These are phyloP conservation scores for Bolborhynchus lineola DNA, from an alignment of 2,113 vertebrate species.

Conservation along the genomic window DNA sequence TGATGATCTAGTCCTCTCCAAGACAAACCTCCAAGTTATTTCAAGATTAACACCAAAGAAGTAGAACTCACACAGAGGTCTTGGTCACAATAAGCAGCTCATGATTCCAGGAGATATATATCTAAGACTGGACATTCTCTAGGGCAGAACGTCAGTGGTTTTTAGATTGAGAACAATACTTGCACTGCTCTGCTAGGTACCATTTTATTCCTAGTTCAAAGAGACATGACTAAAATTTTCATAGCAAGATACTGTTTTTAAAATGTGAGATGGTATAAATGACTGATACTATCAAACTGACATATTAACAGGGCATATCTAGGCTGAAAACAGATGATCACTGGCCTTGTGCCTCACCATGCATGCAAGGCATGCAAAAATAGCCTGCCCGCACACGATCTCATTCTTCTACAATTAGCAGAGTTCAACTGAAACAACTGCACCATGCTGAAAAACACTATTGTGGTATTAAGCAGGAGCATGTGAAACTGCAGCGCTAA, in stretches of 20 bases:
- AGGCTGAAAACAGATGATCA: not conserved
- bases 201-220: not conserved
- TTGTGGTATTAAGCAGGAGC: not conserved
- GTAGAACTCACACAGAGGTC: not conserved
- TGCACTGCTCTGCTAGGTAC: not conserved
- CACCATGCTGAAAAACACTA: not conserved
- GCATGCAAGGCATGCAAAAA: constrained; percentile 21
- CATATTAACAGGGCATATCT: not conserved
- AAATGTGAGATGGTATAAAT: not conserved
- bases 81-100: not conserved
- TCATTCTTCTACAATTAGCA: not conserved
- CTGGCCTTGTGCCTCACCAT: not conserved
- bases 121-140: not conserved
- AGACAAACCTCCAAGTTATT: not conserved
- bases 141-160: not conserved
- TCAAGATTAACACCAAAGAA: not conserved
- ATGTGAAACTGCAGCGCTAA: not conserved
- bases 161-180: fast-evolving
- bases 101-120: not conserved
- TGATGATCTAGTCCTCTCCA: not conserved
- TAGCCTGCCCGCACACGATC: not conserved
- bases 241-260: not conserved
- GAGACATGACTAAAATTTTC: not conserved
- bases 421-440: not conserved
- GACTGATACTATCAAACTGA: not conserved